Percentiles rank a stretch among this genome's conserved stretches.
Conservation (phyloP, 2,113 vertebrate genomes). For the Grantiella picta region DNA sequence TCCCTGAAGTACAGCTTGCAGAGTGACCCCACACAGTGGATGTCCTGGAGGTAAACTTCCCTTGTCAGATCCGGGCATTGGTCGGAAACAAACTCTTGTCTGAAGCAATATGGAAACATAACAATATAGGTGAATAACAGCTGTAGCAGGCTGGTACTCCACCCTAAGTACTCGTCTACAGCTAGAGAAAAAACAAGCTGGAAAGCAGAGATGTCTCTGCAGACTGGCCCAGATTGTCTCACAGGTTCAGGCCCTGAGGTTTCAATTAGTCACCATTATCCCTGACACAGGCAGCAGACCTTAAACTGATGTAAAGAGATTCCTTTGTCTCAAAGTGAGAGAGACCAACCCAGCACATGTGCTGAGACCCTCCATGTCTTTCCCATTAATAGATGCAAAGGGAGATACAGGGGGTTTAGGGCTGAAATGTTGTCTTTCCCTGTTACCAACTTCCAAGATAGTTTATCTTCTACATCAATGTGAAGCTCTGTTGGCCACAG, state of each 20-base stretch:
- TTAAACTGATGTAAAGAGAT: not conserved
- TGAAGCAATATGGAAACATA: conserved; percentile 70
- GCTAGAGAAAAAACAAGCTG: not conserved
- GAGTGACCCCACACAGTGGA: conserved; percentile 97
- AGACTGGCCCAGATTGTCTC: not conserved
- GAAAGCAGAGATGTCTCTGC: not conserved
- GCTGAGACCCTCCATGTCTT: not conserved
- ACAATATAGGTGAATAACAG: not conserved
- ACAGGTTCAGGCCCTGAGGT: not conserved
- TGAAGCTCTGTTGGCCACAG: not conserved
- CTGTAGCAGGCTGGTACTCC: not conserved
- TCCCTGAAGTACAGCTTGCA: conserved; percentile 99
- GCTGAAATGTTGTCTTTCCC: not conserved
- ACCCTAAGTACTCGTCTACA: not conserved
- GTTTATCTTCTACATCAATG: not conserved
- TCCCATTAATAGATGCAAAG: not conserved
- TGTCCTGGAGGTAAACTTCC: conserved; percentile 98
- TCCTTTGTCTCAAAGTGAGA: not conserved
- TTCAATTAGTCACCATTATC: not conserved
- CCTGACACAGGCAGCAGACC: not conserved
- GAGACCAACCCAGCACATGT: not conserved
- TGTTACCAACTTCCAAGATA: not conserved
- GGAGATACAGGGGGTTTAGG: accelerated
- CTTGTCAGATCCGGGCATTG: conserved; percentile 92
- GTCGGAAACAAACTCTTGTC: conserved; percentile 96